Base-by-base conservation (phyloP, 2,113 vertebrate genomes). In the Pteruthius melanotis region DNA sequence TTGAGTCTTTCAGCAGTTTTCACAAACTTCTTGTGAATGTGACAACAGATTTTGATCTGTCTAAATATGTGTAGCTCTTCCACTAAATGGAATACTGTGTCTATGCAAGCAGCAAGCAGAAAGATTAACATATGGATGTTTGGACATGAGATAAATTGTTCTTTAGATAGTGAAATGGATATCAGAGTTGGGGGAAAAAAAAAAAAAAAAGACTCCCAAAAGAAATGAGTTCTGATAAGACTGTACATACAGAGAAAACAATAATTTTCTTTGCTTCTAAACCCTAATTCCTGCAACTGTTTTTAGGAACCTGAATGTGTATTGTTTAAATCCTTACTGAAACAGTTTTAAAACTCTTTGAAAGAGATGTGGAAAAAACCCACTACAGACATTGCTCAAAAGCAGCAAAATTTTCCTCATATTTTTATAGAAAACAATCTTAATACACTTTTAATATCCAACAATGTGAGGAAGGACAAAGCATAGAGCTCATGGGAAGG, bases 131-230 rank as follows among this genome's bases (percentile, higher is more conserved):
- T 63, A 82, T 24, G 14, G 13, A 28, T 44, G 10, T 54, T 83
- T 70, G 69, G 23, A 66, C 13, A 52, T 2, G 8, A 39, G 14
- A 86, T 19, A 72, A 37, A 3, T 2, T 72, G 64, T 60, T 60
- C 45, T 83, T 96, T 90, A 49, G 83, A 64, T 92, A 90, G 31
- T 69, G 94, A 97, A 96, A 96, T 56, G 85, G 87, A 96, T 74
- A 96, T 63, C 61, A 95, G 44, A 81, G 69, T 45, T n/a, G 9
- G n/a, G n/a, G n/a, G n/a, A n/a, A 7, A 18, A 53, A 63, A 39
- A 47, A 4, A 31, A 26, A 4, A 31, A 26, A 47, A 44, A 47
- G 1, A 17, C 30, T 90, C 31, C 16, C 5, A 9, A 63, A 89
- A 89, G 42, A 60, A 93, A 79, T 83, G 49, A 94, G 69, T 80